A percentile compares a stretch with the other conserved stretches of the same genome.
phyloP scores from a whole-genome alignment of 2,113 vertebrate genomes.

The Aspidoscelis tigris region DNA sequence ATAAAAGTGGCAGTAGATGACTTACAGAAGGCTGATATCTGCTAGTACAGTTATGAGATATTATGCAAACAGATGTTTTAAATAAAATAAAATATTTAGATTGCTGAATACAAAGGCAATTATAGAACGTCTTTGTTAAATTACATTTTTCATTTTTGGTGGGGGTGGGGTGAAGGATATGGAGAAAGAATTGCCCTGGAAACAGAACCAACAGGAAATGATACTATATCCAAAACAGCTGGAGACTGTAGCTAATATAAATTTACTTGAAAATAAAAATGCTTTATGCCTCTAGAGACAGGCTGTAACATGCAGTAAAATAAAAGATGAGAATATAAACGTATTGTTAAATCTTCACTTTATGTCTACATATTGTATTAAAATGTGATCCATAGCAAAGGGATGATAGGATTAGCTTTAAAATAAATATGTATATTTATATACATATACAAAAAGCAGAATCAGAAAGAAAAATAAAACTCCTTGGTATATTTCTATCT shows the following conservation, averaged over 20 bases:
- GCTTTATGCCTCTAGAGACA: slow-evolving; percentile 79
- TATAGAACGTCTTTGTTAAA: slow-evolving; percentile 82
- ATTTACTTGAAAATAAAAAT: slow-evolving; percentile 85
- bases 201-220: slow-evolving; percentile 82
- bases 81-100: slow-evolving; percentile 83
- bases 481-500: slow-evolving; percentile 15
- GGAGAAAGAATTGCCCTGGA: slow-evolving; percentile 74
- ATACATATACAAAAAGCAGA: neutral
- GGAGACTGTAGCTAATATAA: slow-evolving; percentile 84
- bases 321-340: slow-evolving; percentile 76
- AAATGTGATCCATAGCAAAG: slow-evolving; percentile 52
- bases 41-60: slow-evolving; percentile 73
- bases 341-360: slow-evolving; percentile 70
- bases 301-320: slow-evolving; percentile 74
- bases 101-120: slow-evolving; percentile 83
- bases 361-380: slow-evolving; percentile 62
- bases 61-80: slow-evolving; percentile 83
- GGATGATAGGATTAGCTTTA: slow-evolving; percentile 43
- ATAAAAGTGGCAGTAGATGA: slow-evolving; percentile 77
- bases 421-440: neutral
- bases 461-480: neutral
- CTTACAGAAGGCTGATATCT: slow-evolving; percentile 73
- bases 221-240: slow-evolving; percentile 85
- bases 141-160: slow-evolving; percentile 78
- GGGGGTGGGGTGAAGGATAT: slow-evolving; percentile 46